Evolutionary conservation across 2,888 invertebrate genomes (phyloP), one percentile per base, ranked within the genome.

Genomic region (Torymus tubicola): DNA sequence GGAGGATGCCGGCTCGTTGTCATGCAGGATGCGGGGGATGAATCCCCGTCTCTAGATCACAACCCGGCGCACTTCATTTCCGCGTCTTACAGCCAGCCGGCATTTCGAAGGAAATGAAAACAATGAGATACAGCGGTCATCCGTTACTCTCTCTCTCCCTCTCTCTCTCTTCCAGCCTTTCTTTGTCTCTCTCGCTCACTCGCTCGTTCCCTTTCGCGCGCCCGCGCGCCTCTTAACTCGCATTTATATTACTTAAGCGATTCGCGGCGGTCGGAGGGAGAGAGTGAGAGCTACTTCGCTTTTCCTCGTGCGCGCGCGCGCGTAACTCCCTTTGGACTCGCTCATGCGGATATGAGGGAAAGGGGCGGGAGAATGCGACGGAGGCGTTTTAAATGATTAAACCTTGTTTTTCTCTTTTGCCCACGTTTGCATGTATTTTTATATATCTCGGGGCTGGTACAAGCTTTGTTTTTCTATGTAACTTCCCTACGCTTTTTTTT

Each of bases 71-170:
- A 90, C 90, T 90, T 90, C 90, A 90, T 90, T 90, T 90, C 90
- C 90, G 90, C 89, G 90, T 90, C 90, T 90, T 90, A 90, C 90
- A 89, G 90, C 84, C 85, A 84, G 86, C 87, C 87, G 88, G 87
- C 86, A 85, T 85, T 86, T 85, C 88, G 87, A 89, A 90, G 90
- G 90, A 90, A 90, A 90, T 90, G 90, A 90, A 90, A 90, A 90
- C 90, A 90, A 90, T 90, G 90, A 90, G 90, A 90, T 90, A 90
- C 90, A 90, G 90, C 90, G 90, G 90, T 90, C 90, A 90, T 90
- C 90, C 89, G 89, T 90, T 90, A 89, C 87, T 52, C n/a, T 58
- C 64, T 71, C 60, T 18, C 50, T 2, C 65, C 12, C 76, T 53
- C 50, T 68, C 71, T 63, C 3, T 53, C 16, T 50, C 76, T 53